Evolutionary conservation across 2,888 invertebrate species (phyloP), one percentile per base, ranked within the genome.

Genomic region (Ashinkailepas kermadecensis): DNA sequence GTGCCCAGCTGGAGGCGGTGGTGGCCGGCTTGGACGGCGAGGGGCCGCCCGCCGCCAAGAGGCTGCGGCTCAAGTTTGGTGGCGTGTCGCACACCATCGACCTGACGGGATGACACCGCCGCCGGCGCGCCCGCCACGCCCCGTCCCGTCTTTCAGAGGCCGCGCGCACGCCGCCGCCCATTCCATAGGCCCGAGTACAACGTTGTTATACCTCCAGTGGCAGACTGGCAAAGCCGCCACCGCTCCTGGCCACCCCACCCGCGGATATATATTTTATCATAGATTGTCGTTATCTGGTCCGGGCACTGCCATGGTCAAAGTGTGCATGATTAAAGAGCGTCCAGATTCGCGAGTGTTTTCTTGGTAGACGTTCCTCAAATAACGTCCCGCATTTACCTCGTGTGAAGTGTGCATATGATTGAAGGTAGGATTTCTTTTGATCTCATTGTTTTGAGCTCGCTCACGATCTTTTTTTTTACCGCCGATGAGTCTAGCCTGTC

Each of bases 111-210:
- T 74, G 74, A 74, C 54, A 15, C 54, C 8, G 74, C 70, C 64
- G n/a, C 23, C 15, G 25, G 39, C 39, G 56, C 74, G 12, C 59
- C 59, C 70, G 65, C 65, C 9, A n/a, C 74, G 74, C 56, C 74
- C 74, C 56, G 56, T 18, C 74, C 11, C 56, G 74, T 74, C 74
- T 74, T 74, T 74, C 74, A 74, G 23, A 8, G 74, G 74, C 74
- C 74, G 74, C 74, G 54, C 70, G 54, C 74, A 56, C 74, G 74
- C 74, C 54, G 10, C 74, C 15, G 74, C 56, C 74, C 74, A 74
- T 74, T 74, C 74, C 74, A 74, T 74, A 74, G 74, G 74, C 74
- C 12, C 56, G 74, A 74, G 74, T 74, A 74, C 74, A 74, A 74
- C 74, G 74, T 74, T 74, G 74, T 74, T 74, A 74, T 74, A 74